These are phyloP conservation scores for Phengaris arion DNA, from an alignment of 2,888 invertebrate species.

Conservation along the genomic window DNA sequence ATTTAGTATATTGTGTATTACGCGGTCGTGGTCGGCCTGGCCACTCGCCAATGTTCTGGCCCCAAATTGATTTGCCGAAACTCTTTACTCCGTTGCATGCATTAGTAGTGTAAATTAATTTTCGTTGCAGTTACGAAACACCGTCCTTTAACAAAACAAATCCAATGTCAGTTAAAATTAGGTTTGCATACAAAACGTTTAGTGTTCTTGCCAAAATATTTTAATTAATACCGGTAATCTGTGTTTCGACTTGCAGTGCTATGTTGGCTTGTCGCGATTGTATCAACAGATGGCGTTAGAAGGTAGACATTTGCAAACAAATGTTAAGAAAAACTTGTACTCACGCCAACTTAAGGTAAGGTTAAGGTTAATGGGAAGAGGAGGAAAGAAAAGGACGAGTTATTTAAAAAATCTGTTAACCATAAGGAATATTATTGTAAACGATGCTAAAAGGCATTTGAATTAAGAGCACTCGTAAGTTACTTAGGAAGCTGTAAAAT, in stretches of 20 bases:
- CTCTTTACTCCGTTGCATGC: slow-evolving; percentile 59
- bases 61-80: slow-evolving; percentile 74
- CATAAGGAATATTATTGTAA: no score
- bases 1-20: slow-evolving; percentile 47
- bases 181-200: slow-evolving; percentile 30
- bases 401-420: no score
- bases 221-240: slow-evolving; percentile 24
- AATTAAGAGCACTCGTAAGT: neutral
- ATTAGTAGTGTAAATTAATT: slow-evolving; percentile 64
- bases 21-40: slow-evolving; percentile 56
- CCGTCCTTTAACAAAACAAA: slow-evolving; percentile 33
- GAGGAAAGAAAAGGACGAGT: no score
- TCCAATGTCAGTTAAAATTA: slow-evolving; percentile 33
- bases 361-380: no score
- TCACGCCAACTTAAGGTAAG: neutral
- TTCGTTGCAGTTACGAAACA: slow-evolving; percentile 40
- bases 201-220: slow-evolving; percentile 29
- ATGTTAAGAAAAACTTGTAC: neutral
- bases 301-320: neutral
- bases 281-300: neutral
- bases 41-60: slow-evolving; percentile 62
- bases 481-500: neutral
- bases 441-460: no score
- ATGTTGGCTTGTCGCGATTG: neutral
- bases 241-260: neutral